Percentiles rank a stretch among this genome's conserved stretches.
Conservation (phyloP, 2,888 invertebrate species). For the Phasia obesa region DNA sequence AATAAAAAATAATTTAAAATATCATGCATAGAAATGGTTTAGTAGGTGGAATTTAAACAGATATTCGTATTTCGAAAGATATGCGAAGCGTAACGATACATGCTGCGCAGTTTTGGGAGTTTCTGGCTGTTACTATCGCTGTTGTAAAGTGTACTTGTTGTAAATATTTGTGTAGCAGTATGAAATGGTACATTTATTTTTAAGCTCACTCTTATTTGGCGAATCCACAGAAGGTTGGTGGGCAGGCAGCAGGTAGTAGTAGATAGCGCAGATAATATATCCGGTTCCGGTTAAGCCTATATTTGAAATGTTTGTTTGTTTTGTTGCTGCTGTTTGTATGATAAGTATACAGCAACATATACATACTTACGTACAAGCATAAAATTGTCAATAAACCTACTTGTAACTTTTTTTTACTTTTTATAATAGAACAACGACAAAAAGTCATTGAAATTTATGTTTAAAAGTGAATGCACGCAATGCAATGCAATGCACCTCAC, state of each 20-base stretch:
- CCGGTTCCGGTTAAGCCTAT: constrained; percentile 83
- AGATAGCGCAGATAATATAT: constrained; percentile 83
- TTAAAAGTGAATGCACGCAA: constrained; percentile 53
- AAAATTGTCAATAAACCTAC: constrained; percentile 51
- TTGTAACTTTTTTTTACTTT: constrained; percentile 38
- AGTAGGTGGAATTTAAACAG: constrained; percentile 27
- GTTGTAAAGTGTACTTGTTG: background rate
- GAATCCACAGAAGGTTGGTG: constrained; percentile 49
- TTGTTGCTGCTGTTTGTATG: constrained; percentile 16
- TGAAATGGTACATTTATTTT: constrained; percentile 66
- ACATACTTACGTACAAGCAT: constrained; percentile 21
- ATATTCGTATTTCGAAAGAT: constrained; percentile 33
- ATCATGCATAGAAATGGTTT: background rate
- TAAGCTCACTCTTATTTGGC: constrained; percentile 53
- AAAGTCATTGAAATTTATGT: constrained; percentile 50
- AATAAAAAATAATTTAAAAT: constrained; percentile 12
- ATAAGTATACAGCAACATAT: constrained; percentile 3
- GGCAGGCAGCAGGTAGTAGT: constrained; percentile 71
- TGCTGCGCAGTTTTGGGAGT: constrained; percentile 28
- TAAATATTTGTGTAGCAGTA: constrained; percentile 39
- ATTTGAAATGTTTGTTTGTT: constrained; percentile 73
- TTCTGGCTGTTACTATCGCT: constrained; percentile 52
- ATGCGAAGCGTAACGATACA: constrained; percentile 54
- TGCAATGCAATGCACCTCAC: background rate
- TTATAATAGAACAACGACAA: constrained; percentile 25